Evolutionary conservation across 2,113 vertebrate genomes (phyloP), one percentile per base, ranked within the genome.

Genomic region (Numida meleagris): DNA sequence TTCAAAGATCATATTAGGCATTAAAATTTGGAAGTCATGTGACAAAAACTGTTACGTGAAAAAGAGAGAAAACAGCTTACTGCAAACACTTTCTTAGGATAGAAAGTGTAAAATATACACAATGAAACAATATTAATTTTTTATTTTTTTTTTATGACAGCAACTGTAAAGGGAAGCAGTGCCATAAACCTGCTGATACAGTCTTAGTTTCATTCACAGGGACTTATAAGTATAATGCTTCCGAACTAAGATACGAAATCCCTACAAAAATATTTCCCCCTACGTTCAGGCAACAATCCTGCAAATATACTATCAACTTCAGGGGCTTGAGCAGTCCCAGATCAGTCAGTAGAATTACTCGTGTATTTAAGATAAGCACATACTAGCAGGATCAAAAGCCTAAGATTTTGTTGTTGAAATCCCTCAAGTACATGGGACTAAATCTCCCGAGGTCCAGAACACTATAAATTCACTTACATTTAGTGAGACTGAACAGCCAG

Each of bases 1-100:
- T 97, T 90, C 93, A 96, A 96, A 97, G 89, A 95, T 97, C 90
- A 92, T 94, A 97, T 96, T 96, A 96, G 50, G 74, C 82, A 97
- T 96, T 97, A 95, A 97, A 97, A 97, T 95, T 96, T 96, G 93
- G 80, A 96, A 96, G 92, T 88, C 75, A 71, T 45, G 72, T 83
- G 42, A 71, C 76, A 96, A 96, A 97, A 95, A 95, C 59, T 78
- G 36, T 94, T 95, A 86, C 7, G 48, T 63, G 59, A 95, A 91
- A 94, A 77, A 82, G 27, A 95, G 81, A 96, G 58, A 95, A 94
- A 96, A 91, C 65, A 74, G 48, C 46, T 96, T 97, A 95, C 97
- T 94, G 73, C 6, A 77, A 96, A 95, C 62, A 79, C 68, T 88
- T 96, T 97, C 71, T 94, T 93, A 70, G 86, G 89, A 94, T 81